These are phyloP conservation scores for Dreissena rostriformis DNA, from an alignment of 1,140 invertebrate species.

Conservation along the genomic window DNA sequence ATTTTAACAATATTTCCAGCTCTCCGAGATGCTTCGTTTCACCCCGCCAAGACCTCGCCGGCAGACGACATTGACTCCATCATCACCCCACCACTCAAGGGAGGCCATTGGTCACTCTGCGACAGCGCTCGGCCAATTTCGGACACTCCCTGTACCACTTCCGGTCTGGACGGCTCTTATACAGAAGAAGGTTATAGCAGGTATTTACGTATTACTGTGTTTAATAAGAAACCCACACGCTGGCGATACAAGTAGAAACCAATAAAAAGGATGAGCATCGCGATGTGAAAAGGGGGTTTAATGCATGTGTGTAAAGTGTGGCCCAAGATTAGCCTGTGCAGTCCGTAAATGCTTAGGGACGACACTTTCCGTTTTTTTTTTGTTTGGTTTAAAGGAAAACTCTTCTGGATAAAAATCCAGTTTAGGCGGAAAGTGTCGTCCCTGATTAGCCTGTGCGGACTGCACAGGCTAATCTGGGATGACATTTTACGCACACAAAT, in stretches of 20 bases:
- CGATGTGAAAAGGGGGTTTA: background rate
- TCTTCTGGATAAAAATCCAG: too few species aligned
- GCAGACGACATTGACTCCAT: constrained; percentile 34
- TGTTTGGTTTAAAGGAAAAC: background rate
- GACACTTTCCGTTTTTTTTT: background rate
- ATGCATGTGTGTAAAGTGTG: background rate
- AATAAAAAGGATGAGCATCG: background rate
- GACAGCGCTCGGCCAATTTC: background rate
- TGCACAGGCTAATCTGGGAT: too few species aligned
- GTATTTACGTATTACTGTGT: too few species aligned
- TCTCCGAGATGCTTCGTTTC: constrained; percentile 35
- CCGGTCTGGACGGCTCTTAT: constrained; percentile 25
- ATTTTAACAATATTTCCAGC: background rate
- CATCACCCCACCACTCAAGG: constrained; percentile 29
- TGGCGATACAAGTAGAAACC: background rate
- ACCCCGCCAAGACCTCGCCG: constrained; percentile 21
- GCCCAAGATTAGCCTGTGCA: background rate
- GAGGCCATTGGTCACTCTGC: background rate
- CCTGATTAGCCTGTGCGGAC: too few species aligned
- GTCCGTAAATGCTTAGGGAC: background rate
- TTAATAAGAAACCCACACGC: background rate
- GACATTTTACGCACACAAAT: too few species aligned
- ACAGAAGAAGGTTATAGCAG: constrained; percentile 24
- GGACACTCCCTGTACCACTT: constrained; percentile 6
- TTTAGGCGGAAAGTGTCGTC: too few species aligned